Conservation (phyloP, 1,140 invertebrate species). For the Bursaphelenchus mucronatus region DNA sequence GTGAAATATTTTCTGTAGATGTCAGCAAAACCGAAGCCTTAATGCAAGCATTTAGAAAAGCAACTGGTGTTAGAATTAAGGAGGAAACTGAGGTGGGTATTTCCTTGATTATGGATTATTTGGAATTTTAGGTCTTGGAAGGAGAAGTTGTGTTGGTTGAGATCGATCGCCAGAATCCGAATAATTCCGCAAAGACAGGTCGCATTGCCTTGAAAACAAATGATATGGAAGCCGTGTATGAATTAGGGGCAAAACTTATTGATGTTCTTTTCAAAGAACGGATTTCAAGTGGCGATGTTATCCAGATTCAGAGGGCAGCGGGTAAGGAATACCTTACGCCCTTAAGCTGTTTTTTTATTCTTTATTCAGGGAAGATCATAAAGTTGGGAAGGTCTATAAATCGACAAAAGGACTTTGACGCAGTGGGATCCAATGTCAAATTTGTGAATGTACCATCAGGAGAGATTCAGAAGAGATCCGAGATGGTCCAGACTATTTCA, state of each 20-base stretch:
- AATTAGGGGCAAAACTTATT: conserved; percentile 96
- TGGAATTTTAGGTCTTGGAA: conserved; percentile 79
- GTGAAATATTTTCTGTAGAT: conserved; percentile 92
- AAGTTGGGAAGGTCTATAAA: conserved; percentile 90
- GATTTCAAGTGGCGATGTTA: conserved; percentile 66
- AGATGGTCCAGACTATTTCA: conserved; percentile 95
- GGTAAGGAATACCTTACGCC: conserved; percentile 31
- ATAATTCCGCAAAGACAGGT: conserved; percentile 74
- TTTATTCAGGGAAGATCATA: conserved; percentile 82
- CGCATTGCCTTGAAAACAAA: conserved; percentile 95
- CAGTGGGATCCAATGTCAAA: conserved; percentile 76
- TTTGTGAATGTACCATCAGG: conserved; percentile 98
- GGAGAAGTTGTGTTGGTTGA: conserved; percentile 97
- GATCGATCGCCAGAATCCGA: conserved; percentile 79
- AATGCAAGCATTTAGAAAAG: conserved; percentile 92
- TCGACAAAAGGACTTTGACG: conserved; percentile 91
- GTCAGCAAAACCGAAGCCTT: conserved; percentile 98
- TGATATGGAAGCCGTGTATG: conserved; percentile 99
- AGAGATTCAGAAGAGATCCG: conserved; percentile 95
- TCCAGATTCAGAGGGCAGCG: conserved; percentile 58
- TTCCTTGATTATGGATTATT: conserved; percentile 14
- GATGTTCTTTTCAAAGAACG: conserved; percentile 94
- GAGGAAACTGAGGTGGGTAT: conserved; percentile 64
- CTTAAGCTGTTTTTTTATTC: conserved; percentile 15
- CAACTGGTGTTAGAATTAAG: conserved; percentile 95